Percentiles rank a stretch among this genome's conserved stretches.
These are phyloP conservation scores for Lepidocyrtinus sp. DNA, from an alignment of 2,888 invertebrate genomes.

Conservation along the genomic window DNA sequence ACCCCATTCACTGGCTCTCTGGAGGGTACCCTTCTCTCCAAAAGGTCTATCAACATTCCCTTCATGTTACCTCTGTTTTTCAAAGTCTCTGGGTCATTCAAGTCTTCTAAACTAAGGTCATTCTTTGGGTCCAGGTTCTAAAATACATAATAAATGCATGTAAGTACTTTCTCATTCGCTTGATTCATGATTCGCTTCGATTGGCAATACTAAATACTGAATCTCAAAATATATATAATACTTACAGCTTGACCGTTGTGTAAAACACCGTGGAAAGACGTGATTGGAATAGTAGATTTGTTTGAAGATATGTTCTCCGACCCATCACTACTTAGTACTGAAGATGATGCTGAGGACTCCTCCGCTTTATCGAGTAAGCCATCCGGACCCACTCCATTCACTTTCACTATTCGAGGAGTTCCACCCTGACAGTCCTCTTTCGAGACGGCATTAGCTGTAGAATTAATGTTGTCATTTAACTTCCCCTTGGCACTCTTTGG, in stretches of 20 bases:
- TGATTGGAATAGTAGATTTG: constrained; percentile 69
- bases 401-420: constrained; percentile 45
- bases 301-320: constrained; percentile 72
- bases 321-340: constrained; percentile 75
- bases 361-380: constrained; percentile 71
- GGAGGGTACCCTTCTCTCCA: constrained; percentile 82
- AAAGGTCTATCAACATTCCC: constrained; percentile 84
- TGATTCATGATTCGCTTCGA: no score
- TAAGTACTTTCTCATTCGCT: no score
- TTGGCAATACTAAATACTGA: no score
- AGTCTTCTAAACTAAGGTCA: constrained; percentile 62
- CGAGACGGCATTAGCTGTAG: background rate
- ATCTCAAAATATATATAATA: no score
- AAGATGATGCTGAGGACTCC: constrained; percentile 75
- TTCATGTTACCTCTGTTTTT: constrained; percentile 66
- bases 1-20: constrained; percentile 78
- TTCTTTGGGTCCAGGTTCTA: constrained; percentile 54
- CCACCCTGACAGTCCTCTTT: constrained; percentile 12
- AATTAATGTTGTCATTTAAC: constrained; percentile 31
- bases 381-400: constrained; percentile 71
- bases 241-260: constrained; percentile 74
- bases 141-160: constrained; percentile 6
- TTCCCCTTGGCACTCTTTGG: constrained; percentile 47
- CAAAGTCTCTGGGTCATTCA: constrained; percentile 73
- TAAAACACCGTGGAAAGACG: constrained; percentile 79